Evolutionary conservation across 1,140 invertebrate genomes (phyloP), one percentile per base, ranked within the genome.

Genomic region (Rhyzopertha dominica): DNA sequence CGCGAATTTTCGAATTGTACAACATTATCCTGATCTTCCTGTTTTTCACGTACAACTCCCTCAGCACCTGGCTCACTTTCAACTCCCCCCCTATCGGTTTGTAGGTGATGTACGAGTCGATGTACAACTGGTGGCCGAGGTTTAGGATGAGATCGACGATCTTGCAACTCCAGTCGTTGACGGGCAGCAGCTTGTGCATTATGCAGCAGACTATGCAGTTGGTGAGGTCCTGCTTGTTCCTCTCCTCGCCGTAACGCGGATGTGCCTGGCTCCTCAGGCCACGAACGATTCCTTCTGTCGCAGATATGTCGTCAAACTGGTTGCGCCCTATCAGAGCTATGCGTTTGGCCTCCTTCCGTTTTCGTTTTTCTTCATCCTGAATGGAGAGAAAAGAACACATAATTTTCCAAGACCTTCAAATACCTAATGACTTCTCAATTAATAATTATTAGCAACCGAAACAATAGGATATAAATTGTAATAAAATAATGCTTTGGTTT

Each of bases 101-200:
- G 35, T 62, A 65, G 0, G 56, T 43, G n/a, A 64, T 61, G 43
- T 61, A 65, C 1, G 62, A 65, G 37, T 65, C 63, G 12, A 61
- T 56, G 32, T 62, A 67, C 4, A 67, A 41, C 30, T 64, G 56
- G 37, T 65, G 54, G 1, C 63, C 65, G 8, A 57, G 43, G 19
- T 65, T 58, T 19, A 67, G 38, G 12, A 64, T 48, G n/a, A 59
- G 40, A 34, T 67, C 63, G 9, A 65, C 59, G 14, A 59, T 53
- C 20, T 58, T 56, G 39, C 42, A 53, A 7, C 53, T 64, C 65
- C 65, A 67, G 7, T 49, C 50, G 8, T 40, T 51, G 14, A 54
- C 54, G 23, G 47, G 34, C 3, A 43, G 22, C n/a, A 53, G 34
- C 17, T 53, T 51, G 32, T 43, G 39, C 30, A 57, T 46, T 3